These are phyloP conservation scores for Nomada ferruginata DNA, from an alignment of 2,888 invertebrate genomes.

Conservation along the genomic window DNA sequence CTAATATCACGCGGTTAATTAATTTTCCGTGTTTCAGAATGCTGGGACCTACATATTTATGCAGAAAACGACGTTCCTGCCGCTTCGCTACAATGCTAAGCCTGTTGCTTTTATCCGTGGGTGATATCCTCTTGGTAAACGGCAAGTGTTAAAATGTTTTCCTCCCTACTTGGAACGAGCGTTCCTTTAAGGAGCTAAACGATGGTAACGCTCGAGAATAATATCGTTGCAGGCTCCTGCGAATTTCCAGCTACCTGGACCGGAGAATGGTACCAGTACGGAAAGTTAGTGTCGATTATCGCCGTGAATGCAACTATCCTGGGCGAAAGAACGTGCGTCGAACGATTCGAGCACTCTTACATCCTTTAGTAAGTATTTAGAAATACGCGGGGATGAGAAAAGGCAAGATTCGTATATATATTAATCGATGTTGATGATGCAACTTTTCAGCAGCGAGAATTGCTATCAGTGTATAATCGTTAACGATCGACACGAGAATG, in stretches of 20 bases:
- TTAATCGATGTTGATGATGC: conserved; percentile 20
- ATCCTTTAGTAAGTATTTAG: conserved; percentile 75
- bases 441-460: conserved; percentile 81
- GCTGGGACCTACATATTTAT: conserved; percentile 76
- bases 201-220: not conserved
- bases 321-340: conserved; percentile 87
- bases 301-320: conserved; percentile 84
- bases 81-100: conserved; percentile 76
- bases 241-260: conserved; percentile 89
- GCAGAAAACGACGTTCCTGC: conserved; percentile 76
- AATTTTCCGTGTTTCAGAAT: conserved; percentile 74
- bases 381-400: not conserved
- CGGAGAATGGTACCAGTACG: conserved; percentile 91
- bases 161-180: no score
- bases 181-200: not conserved
- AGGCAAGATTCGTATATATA: not conserved
- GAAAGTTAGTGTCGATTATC: conserved; percentile 84
- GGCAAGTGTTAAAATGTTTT: conserved; percentile 74
- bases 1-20: not conserved
- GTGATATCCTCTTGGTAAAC: conserved; percentile 76
- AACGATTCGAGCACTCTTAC: conserved; percentile 87
- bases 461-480: conserved; percentile 86
- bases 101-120: conserved; percentile 74
- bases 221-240: conserved; percentile 87
- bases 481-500: conserved; percentile 85